A percentile compares a stretch with the other conserved stretches of the same genome.
Evolutionary conservation across 2,113 vertebrate species (phyloP).

Genomic region (Pluvialis apricaria): DNA sequence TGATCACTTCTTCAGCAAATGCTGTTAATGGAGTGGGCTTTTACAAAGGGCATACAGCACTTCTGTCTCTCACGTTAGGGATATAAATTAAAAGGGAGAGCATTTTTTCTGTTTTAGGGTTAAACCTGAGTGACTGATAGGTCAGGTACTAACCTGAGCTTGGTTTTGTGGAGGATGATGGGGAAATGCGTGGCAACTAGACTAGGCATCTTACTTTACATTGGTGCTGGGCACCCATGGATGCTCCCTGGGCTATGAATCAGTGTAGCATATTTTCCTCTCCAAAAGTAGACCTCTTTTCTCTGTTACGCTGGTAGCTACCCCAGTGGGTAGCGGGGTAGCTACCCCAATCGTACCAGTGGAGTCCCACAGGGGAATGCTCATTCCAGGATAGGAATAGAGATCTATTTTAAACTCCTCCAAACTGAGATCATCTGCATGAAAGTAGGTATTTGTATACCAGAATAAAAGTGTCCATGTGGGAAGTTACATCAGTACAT

Average conservation of each 20-base stretch:
- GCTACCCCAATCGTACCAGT: rapidly evolving
- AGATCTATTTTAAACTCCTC: background rate
- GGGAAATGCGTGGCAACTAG: background rate
- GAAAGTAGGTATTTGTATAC: background rate
- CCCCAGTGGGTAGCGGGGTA: too few relatives aligned
- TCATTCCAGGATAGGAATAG: background rate
- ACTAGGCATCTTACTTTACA: background rate
- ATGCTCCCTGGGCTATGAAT: background rate
- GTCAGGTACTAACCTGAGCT: background rate
- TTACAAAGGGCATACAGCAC: background rate
- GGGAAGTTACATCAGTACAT: background rate
- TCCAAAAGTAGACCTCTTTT: background rate
- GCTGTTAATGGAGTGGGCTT: background rate
- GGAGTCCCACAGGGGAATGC: background rate
- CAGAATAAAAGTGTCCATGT: background rate
- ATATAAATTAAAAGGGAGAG: background rate
- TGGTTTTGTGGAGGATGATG: background rate
- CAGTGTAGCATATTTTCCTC: background rate
- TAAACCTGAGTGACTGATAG: background rate
- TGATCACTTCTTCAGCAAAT: background rate
- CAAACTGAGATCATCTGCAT: conserved; percentile 6
- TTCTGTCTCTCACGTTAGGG: background rate
- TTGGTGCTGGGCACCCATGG: background rate
- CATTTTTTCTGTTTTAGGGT: background rate
- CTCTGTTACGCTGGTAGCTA: background rate